Conservation (phyloP, 2,888 invertebrate species). For the Halictus quadricinctus region DNA sequence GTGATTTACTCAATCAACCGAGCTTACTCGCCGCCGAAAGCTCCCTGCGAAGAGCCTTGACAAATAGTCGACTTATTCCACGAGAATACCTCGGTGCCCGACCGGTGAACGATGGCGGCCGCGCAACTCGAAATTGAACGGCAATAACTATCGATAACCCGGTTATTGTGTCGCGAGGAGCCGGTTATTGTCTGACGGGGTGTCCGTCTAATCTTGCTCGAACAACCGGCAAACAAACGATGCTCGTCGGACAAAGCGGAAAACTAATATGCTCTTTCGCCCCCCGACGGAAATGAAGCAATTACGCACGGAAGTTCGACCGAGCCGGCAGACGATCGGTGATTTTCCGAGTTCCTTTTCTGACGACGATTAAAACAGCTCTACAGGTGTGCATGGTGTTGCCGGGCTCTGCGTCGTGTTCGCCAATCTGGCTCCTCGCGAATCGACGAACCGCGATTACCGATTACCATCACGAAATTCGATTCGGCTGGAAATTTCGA, state of each 20-base stretch:
- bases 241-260: not conserved
- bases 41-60: conserved; percentile 55
- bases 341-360: conserved; percentile 33
- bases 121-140: conserved; percentile 47
- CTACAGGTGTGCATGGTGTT: conserved; percentile 28
- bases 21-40: conserved; percentile 48
- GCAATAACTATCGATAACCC: conserved; percentile 60
- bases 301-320: conserved; percentile 44
- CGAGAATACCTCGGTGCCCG: conserved; percentile 40
- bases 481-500: conserved; percentile 24
- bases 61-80: conserved; percentile 62
- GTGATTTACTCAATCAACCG: conserved; percentile 67
- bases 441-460: conserved; percentile 13
- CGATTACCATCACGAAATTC: conserved; percentile 15
- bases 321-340: conserved; percentile 21
- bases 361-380: conserved; percentile 29
- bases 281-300: conserved; percentile 48
- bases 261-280: not conserved
- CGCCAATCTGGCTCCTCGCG: conserved; percentile 12
- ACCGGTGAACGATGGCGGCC: conserved; percentile 22
- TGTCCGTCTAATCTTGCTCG: not conserved
- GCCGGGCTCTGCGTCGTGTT: not conserved
- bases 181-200: conserved; percentile 18
- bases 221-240: not conserved
- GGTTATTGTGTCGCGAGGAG: conserved; percentile 49